These are phyloP conservation scores for Syngnathus scovelli DNA, from an alignment of 2,113 vertebrate genomes.

Conservation along the genomic window DNA sequence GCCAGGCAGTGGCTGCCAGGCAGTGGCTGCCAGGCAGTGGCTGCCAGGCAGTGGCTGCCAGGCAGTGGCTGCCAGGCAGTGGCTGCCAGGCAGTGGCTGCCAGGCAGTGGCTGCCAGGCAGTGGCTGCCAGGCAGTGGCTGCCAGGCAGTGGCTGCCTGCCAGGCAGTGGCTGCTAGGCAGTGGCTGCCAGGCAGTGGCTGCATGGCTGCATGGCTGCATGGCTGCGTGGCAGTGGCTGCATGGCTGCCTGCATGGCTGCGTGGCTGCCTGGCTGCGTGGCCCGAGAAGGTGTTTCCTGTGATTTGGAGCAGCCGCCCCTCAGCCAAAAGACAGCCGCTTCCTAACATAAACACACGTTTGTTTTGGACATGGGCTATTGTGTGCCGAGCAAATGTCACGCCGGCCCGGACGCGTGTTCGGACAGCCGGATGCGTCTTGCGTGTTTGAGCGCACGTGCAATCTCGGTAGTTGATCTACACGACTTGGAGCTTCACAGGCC, in stretches of 20 bases:
- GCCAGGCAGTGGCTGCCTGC: too few relatives aligned
- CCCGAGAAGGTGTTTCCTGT: slow-evolving; percentile 73
- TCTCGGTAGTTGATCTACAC: background rate
- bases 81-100: background rate
- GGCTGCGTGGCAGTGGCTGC: background rate
- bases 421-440: too few relatives aligned
- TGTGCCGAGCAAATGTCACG: slow-evolving; percentile 38
- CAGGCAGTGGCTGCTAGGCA: too few relatives aligned
- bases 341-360: slow-evolving; percentile 62
- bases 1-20: background rate
- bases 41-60: too few relatives aligned
- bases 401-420: slow-evolving; percentile 14
- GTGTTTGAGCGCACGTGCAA: background rate
- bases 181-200: too few relatives aligned
- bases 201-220: too few relatives aligned
- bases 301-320: slow-evolving; percentile 56
- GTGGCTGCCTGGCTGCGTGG: slow-evolving; percentile 1
- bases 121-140: background rate
- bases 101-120: too few relatives aligned
- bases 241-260: slow-evolving; percentile 18
- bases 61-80: background rate
- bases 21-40: too few relatives aligned
- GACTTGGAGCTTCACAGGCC: slow-evolving; percentile 21
- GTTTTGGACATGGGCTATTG: slow-evolving; percentile 42
- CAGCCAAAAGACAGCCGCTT: slow-evolving; percentile 65